phyloP scores from a whole-genome alignment of 53 echinoderm and acorn worm genomes.

The Apostichopus leukothele region DNA sequence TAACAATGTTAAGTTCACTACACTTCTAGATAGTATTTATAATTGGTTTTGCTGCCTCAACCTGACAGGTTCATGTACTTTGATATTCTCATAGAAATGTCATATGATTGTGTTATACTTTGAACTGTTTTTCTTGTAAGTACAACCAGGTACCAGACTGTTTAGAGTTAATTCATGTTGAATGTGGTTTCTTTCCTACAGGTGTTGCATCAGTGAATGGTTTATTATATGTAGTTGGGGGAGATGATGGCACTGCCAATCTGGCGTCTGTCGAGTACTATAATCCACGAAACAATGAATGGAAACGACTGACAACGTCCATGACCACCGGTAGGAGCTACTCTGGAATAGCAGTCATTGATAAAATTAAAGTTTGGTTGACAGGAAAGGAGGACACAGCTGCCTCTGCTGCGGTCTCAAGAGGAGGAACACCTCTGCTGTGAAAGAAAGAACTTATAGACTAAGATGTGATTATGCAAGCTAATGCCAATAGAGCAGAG shows the following conservation, averaged over 20 bases:
- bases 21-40: no score
- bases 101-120: neutral
- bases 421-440: neutral
- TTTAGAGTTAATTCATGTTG: neutral
- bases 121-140: neutral
- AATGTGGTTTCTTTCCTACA: slow-evolving; percentile 10
- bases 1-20: no score
- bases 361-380: slow-evolving; percentile 64
- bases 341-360: slow-evolving; percentile 93
- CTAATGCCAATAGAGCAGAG: neutral
- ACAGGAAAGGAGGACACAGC: slow-evolving; percentile 35
- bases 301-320: slow-evolving; percentile 73
- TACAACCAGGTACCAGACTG: no score
- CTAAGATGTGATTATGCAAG: neutral
- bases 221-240: slow-evolving; percentile 87
- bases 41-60: no score
- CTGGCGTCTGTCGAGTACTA: slow-evolving; percentile 96
- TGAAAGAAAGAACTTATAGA: neutral
- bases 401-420: neutral
- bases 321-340: slow-evolving; percentile 98
- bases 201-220: slow-evolving; percentile 97
- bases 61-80: no score
- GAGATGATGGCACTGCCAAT: slow-evolving; percentile 95
- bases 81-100: neutral
- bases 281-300: slow-evolving; percentile 82